A percentile compares a stretch with the other conserved stretches of the same genome.
Evolutionary conservation across 2,113 vertebrate species (phyloP).

Genomic region (Plectropomus leopardus): DNA sequence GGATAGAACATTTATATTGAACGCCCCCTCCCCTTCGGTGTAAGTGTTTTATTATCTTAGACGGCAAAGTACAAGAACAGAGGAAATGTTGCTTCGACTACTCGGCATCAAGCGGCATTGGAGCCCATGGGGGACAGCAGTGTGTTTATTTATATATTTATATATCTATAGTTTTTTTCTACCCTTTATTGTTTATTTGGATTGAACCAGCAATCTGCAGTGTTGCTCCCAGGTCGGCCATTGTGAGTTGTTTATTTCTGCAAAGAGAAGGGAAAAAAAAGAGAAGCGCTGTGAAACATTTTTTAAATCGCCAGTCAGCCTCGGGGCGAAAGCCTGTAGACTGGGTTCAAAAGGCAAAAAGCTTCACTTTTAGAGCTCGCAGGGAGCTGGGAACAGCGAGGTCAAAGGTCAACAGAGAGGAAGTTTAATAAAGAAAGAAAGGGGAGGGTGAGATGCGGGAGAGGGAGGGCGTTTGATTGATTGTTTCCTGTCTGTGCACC

Average conservation of each 20-base stretch:
- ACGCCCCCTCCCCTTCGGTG: background rate
- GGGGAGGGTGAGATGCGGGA: slow-evolving; percentile 28
- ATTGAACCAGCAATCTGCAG: slow-evolving; percentile 32
- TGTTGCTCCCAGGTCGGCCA: slow-evolving; percentile 9
- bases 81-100: slow-evolving; percentile 52
- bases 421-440: slow-evolving; percentile 78
- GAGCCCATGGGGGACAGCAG: slow-evolving; percentile 39
- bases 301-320: slow-evolving; percentile 54
- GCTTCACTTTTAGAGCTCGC: slow-evolving; percentile 47
- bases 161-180: slow-evolving; percentile 15
- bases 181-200: slow-evolving; percentile 64
- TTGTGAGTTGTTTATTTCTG: slow-evolving; percentile 52
- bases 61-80: slow-evolving; percentile 28
- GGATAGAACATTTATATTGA: slow-evolving; percentile 33
- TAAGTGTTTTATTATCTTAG: slow-evolving; percentile 45
- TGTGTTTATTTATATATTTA: background rate
- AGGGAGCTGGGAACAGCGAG: slow-evolving; percentile 45
- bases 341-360: slow-evolving; percentile 60
- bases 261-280: background rate
- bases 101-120: slow-evolving; percentile 35
- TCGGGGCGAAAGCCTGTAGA: slow-evolving; percentile 45
- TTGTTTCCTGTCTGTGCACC: slow-evolving; percentile 75
- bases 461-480: slow-evolving; percentile 61
- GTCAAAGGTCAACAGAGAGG: slow-evolving; percentile 71
- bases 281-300: slow-evolving; percentile 35